Evolutionary conservation across 1,140 invertebrate species (phyloP).

Genomic region (Drosophila ercepeae): DNA sequence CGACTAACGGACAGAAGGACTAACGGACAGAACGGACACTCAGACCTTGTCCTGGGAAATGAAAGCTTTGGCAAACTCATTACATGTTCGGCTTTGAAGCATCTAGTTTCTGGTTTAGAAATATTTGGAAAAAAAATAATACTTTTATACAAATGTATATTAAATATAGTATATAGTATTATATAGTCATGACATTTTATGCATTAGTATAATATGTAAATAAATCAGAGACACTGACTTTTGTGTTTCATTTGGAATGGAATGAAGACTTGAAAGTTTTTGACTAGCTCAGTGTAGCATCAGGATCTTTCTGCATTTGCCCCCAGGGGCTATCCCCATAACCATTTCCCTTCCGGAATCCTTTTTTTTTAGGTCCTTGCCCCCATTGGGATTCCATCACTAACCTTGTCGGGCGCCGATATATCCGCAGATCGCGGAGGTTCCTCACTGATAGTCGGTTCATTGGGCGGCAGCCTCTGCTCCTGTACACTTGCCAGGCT

Average conservation of each 20-base stretch:
- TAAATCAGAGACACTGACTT: slow-evolving; percentile 16
- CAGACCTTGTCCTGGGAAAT: slow-evolving; percentile 12
- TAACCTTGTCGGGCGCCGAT: slow-evolving; percentile 88
- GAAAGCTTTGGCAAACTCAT: slow-evolving; percentile 61
- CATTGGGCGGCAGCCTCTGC: slow-evolving; percentile 90
- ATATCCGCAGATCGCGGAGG: slow-evolving; percentile 87
- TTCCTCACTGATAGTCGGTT: slow-evolving; percentile 86
- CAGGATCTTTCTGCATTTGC: neutral
- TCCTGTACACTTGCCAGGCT: slow-evolving; percentile 98
- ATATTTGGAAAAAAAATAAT: slow-evolving; percentile 46
- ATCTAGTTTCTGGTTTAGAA: slow-evolving; percentile 66
- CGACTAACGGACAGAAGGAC: neutral
- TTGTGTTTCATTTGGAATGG: neutral
- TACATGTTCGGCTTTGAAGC: slow-evolving; percentile 50
- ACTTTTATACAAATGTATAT: slow-evolving; percentile 53
- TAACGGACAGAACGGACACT: neutral
- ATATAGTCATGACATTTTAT: slow-evolving; percentile 54
- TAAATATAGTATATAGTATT: neutral
- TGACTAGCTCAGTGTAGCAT: neutral
- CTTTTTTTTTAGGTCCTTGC: neutral
- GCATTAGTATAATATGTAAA: slow-evolving; percentile 49
- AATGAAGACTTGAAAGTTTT: neutral
- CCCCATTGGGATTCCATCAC: slow-evolving; percentile 10
- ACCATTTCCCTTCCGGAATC: neutral
- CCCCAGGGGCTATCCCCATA: too few species aligned